Evolutionary conservation across 2,888 invertebrate species (phyloP).

Genomic region (Encarsia formosa): DNA sequence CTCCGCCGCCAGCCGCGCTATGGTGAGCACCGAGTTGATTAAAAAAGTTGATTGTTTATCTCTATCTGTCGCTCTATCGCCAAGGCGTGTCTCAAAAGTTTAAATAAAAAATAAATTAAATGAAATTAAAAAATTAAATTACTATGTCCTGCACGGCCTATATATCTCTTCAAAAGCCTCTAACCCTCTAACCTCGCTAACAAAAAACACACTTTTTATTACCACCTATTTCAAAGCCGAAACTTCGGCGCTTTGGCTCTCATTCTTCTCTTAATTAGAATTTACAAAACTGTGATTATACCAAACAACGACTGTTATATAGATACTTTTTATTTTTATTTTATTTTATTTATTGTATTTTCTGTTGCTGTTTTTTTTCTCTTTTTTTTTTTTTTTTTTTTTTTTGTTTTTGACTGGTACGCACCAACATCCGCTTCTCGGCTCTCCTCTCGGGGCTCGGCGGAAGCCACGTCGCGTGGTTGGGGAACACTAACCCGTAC

Average conservation of each 20-base stretch:
- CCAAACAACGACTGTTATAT: not conserved
- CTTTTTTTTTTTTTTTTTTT: slow-evolving; percentile 8
- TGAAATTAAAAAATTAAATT: slow-evolving; percentile 12
- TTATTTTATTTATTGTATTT: not conserved
- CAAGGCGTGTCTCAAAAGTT: slow-evolving; percentile 9
- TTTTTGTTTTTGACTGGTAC: slow-evolving; percentile 28
- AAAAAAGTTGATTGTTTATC: too few species aligned
- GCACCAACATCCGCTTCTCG: slow-evolving; percentile 47
- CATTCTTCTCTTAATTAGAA: slow-evolving; percentile 16
- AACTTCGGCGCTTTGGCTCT: slow-evolving; percentile 11
- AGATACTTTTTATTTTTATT: slow-evolving; percentile 1
- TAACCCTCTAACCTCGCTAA: slow-evolving; percentile 41
- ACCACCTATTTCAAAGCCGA: not conserved
- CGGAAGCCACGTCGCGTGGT: slow-evolving; percentile 50
- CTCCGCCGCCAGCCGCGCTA: too few species aligned
- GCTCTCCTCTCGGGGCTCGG: slow-evolving; percentile 53
- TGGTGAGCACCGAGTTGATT: slow-evolving; percentile 50
- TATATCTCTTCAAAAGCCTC: slow-evolving; percentile 27
- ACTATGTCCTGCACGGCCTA: slow-evolving; percentile 42
- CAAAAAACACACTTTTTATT: slow-evolving; percentile 31
- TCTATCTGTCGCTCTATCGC: slow-evolving; percentile 24
- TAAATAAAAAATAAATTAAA: slow-evolving; percentile 9
- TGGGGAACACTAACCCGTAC: slow-evolving; percentile 46
- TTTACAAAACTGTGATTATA: slow-evolving; percentile 12
- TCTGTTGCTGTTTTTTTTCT: slow-evolving; percentile 6